Base-by-base conservation (phyloP, 2,797 vertebrate species). In the Coregonus sp. region DNA sequence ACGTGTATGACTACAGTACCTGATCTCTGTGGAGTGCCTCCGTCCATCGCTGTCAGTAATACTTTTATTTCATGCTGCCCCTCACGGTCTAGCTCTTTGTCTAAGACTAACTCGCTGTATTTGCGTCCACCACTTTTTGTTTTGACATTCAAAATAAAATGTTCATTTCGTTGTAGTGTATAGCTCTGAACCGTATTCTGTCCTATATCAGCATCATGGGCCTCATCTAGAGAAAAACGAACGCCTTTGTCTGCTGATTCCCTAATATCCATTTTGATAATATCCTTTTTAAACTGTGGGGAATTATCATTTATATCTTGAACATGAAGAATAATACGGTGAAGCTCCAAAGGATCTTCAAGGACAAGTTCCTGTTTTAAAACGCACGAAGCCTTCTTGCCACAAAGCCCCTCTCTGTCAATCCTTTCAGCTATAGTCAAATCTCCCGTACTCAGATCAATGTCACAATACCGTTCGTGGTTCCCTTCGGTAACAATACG, bases 31-130 rank as follows among this genome's bases (percentile, higher is more conserved):
- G 87, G 87, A 52, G 88, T 82, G 7, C 92, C 94, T n/a, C 90
- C 90, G 81, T 94, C 93, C 31, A 79, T 81, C 29, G 93, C 94
- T 9, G 75, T 84, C 0, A 95, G 85, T 5, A 90, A 67, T 33
- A 94, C 75, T 11, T 68, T 75, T 0, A 94, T 81, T 69, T 86
- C 73, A 1, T 78, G 56, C 63, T 88, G 84, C 6, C 89, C 78
- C 65, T 95, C 94, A 7, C 92, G 80, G 61, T 95, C 93, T 65
- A 95, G 59, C 65, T 89, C 80, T 47, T 69, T 85, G 20, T 93
- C 88, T 11, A 95, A 78, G 9, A 84, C 84, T 72, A 94, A 72
- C 63, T 92, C 90, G 9, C 89, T 86, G 33, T 91, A 90, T 65
- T 88, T 92, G 74, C 81, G 37, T 15, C 86, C 88, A 29, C 86